Conservation (phyloP, 2,113 vertebrate species). For the Ahaetulla prasina region DNA sequence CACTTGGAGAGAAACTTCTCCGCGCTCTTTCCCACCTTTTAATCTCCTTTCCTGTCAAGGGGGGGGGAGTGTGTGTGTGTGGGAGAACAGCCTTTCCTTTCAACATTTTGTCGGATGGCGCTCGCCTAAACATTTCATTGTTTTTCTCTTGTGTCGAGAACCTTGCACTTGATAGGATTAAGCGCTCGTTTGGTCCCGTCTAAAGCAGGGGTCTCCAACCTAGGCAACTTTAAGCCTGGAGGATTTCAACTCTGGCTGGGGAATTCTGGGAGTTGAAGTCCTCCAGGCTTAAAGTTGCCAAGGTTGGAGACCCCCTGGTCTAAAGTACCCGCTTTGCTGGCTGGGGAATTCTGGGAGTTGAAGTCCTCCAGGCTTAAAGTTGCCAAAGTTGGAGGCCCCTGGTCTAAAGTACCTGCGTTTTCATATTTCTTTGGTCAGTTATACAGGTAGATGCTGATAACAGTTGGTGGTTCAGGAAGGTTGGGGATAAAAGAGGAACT, state of each 20-base stretch:
- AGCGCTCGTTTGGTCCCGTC: background rate
- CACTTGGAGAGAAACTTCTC: background rate
- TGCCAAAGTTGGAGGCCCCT: too few relatives aligned
- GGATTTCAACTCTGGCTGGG: too few relatives aligned
- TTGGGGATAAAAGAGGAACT: background rate
- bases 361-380: too few relatives aligned
- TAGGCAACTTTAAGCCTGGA: too few relatives aligned
- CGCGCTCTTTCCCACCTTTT: background rate
- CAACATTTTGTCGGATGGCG: rapidly evolving
- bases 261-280: too few relatives aligned
- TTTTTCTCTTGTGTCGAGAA: background rate
- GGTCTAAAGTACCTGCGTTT: background rate
- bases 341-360: too few relatives aligned
- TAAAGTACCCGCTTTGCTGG: too few relatives aligned
- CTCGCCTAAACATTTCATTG: rapidly evolving
- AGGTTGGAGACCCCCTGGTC: too few relatives aligned
- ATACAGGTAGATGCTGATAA: rapidly evolving
- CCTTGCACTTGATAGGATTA: background rate
- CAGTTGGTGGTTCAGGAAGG: rapidly evolving
- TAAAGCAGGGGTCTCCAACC: too few relatives aligned
- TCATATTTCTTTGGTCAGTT: rapidly evolving
- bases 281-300: too few relatives aligned
- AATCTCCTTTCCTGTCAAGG: background rate
- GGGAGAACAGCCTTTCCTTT: background rate
- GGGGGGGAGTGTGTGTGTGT: background rate